These are phyloP conservation scores for Drosophila eugracilis DNA, from an alignment of 1,140 invertebrate genomes.

Conservation along the genomic window DNA sequence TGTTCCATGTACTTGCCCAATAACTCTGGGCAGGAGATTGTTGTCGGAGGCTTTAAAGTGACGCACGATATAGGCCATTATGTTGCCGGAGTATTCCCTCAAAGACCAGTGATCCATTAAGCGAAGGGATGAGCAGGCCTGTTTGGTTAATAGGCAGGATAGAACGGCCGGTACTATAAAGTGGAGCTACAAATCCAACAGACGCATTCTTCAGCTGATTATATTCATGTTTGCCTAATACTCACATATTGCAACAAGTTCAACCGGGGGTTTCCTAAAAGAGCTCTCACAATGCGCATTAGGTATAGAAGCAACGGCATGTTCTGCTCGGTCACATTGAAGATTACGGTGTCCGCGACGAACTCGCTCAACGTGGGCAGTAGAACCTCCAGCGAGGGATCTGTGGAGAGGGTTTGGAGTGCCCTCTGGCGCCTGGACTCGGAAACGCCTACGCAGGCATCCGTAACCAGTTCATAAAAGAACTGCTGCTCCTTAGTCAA, in stretches of 20 bases:
- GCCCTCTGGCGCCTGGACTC: conserved; percentile 9
- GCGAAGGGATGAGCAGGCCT: neutral
- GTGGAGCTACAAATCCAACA: conserved; percentile 39
- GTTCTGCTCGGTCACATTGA: conserved; percentile 30
- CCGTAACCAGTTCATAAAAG: conserved; percentile 30
- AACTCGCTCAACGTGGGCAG: conserved; percentile 23
- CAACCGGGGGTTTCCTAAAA: conserved; percentile 25
- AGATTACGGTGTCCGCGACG: conserved; percentile 20
- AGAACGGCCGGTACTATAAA: conserved; percentile 46
- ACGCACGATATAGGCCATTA: conserved; percentile 34
- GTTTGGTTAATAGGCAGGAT: conserved; percentile 29
- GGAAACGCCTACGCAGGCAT: conserved; percentile 13
- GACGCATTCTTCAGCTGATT: neutral
- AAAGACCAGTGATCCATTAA: conserved; percentile 40
- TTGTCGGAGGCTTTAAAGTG: conserved; percentile 3
- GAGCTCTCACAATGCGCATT: conserved; percentile 48
- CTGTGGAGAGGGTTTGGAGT: conserved; percentile 13
- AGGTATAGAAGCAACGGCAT: conserved; percentile 26
- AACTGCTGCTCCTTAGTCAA: conserved; percentile 37
- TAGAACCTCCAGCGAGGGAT: conserved; percentile 35
- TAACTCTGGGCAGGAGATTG: conserved; percentile 28
- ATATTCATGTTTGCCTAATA: neutral
- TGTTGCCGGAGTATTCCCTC: conserved; percentile 47
- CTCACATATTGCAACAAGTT: conserved; percentile 45
- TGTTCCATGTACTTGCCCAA: conserved; percentile 24